Evolutionary conservation across 2,888 invertebrate species (phyloP).

Genomic region (Mamestra brassicae): DNA sequence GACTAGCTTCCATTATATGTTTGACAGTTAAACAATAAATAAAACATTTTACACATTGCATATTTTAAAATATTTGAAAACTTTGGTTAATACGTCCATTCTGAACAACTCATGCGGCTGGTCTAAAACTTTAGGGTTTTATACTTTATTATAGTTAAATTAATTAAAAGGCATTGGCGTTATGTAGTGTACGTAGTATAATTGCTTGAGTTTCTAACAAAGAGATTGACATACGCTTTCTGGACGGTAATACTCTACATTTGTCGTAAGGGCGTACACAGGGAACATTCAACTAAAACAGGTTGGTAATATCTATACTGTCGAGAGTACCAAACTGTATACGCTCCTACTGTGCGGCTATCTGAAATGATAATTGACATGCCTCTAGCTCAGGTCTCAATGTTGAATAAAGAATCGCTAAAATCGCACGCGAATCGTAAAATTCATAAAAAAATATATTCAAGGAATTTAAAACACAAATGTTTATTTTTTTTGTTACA

Average conservation of each 20-base stretch:
- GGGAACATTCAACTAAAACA: constrained; percentile 35
- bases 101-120: constrained; percentile 55
- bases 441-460: constrained; percentile 81
- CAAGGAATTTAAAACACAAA: constrained; percentile 77
- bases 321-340: constrained; percentile 57
- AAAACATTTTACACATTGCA: constrained; percentile 54
- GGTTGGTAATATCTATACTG: constrained; percentile 21
- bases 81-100: constrained; percentile 51
- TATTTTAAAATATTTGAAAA: constrained; percentile 52
- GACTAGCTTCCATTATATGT: constrained; percentile 53
- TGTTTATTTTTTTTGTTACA: constrained; percentile 65
- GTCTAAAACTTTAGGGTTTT: constrained; percentile 50
- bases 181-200: constrained; percentile 60
- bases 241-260: constrained; percentile 70
- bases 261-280: constrained; percentile 59
- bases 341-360: constrained; percentile 68
- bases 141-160: constrained; percentile 40
- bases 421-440: constrained; percentile 73
- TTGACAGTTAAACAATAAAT: constrained; percentile 61
- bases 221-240: constrained; percentile 66
- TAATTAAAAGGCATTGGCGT: constrained; percentile 62
- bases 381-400: constrained; percentile 71
- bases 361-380: constrained; percentile 73
- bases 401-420: constrained; percentile 66
- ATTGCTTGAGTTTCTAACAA: constrained; percentile 71